Evolutionary conservation across 2,797 vertebrate species (phyloP).

Genomic region (Mormyrus hasselquistii): DNA sequence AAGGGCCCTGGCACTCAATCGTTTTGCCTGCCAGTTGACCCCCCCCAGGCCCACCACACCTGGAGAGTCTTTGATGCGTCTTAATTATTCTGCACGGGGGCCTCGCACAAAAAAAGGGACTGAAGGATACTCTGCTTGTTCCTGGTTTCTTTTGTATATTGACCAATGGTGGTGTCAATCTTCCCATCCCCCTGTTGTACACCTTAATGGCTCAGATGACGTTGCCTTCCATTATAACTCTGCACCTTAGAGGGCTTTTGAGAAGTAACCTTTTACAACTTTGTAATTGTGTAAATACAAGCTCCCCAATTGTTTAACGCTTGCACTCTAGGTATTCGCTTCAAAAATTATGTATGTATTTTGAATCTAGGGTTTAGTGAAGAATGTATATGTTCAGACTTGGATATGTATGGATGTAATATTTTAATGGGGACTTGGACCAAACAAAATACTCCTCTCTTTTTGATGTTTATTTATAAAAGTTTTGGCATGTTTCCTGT

Average conservation of each 20-base stretch:
- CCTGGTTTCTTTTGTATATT: not conserved
- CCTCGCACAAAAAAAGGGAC: not conserved
- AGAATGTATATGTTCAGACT: not conserved
- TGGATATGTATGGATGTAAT: not conserved
- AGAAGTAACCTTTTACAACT: not conserved
- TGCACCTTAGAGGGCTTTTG: not conserved
- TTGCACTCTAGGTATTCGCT: not conserved
- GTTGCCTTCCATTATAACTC: not conserved
- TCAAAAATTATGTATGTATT: not conserved
- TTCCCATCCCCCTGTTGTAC: not conserved
- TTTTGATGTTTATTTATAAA: constrained; percentile 8
- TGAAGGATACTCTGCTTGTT: not conserved
- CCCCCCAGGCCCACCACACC: not conserved
- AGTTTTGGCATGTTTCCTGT: not conserved
- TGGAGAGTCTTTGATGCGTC: not conserved
- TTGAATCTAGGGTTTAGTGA: constrained; percentile 2
- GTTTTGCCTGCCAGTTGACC: constrained; percentile 51
- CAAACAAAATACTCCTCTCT: not conserved
- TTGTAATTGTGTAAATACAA: not conserved
- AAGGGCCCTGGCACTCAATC: constrained; percentile 50
- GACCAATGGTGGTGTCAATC: not conserved
- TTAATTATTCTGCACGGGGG: not conserved
- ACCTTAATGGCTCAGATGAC: not conserved
- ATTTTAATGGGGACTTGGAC: not conserved
- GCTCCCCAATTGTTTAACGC: not conserved